These are phyloP conservation scores for Lasioglossum calceatum DNA, from an alignment of 2,888 invertebrate genomes.

Conservation along the genomic window DNA sequence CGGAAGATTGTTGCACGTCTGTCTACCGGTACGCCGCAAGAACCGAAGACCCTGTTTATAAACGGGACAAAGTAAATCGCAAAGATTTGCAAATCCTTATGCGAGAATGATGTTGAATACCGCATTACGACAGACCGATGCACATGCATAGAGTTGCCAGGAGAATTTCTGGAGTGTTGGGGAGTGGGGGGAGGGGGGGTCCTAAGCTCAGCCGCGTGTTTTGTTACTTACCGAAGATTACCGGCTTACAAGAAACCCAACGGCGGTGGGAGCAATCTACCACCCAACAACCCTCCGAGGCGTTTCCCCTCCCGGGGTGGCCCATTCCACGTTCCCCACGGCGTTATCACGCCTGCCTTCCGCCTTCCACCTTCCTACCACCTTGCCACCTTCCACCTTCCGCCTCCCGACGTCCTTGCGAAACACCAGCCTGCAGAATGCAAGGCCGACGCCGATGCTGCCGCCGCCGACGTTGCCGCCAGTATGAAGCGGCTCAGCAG, in stretches of 20 bases:
- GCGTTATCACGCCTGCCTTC: slow-evolving; percentile 68
- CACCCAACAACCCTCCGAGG: slow-evolving; percentile 60
- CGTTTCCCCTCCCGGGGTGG: not conserved
- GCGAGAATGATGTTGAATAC: slow-evolving; percentile 48
- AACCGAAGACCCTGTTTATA: not conserved
- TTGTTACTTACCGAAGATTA: slow-evolving; percentile 80
- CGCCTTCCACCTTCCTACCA: slow-evolving; percentile 37
- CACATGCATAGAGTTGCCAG: slow-evolving; percentile 56
- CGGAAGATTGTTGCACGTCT: not conserved
- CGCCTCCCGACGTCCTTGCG: slow-evolving; percentile 52
- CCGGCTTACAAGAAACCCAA: slow-evolving; percentile 77
- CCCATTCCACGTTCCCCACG: slow-evolving; percentile 44
- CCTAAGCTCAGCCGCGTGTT: slow-evolving; percentile 74
- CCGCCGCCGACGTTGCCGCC: not conserved
- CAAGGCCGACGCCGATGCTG: slow-evolving; percentile 13
- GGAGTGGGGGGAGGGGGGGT: slow-evolving; percentile 43
- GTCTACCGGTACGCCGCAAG: not conserved
- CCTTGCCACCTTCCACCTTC: slow-evolving; percentile 34
- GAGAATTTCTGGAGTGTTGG: slow-evolving; percentile 68
- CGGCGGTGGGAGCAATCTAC: slow-evolving; percentile 70
- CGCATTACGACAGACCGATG: slow-evolving; percentile 67
- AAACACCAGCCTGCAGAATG: slow-evolving; percentile 58
- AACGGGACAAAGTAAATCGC: not conserved
- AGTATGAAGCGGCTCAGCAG: slow-evolving; percentile 23
- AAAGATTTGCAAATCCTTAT: slow-evolving; percentile 23